Percentiles rank a stretch among this genome's conserved stretches.
Evolutionary conservation across 2,797 vertebrate species (phyloP).

Genomic region (Alcedo quadribrachys): DNA sequence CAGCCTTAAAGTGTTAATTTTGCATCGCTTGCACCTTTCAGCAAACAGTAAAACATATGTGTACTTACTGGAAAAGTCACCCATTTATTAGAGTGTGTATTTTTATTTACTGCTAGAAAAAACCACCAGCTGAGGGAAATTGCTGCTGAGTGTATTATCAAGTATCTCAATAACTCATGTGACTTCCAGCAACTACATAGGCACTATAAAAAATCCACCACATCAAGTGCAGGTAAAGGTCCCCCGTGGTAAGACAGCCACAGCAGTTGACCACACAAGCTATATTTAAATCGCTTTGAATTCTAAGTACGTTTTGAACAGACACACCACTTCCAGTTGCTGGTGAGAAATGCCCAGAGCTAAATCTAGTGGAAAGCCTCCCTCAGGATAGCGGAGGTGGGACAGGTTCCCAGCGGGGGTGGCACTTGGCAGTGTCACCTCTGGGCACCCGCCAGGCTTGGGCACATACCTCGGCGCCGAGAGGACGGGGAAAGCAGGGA

Average conservation of each 20-base stretch:
- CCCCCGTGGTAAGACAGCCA: not conserved
- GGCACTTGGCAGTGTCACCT: not conserved
- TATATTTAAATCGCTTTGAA: conserved; percentile 2
- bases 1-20: conserved; percentile 17
- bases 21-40: conserved; percentile 14
- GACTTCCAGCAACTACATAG: conserved; percentile 14
- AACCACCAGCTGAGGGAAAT: not conserved
- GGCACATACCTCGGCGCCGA: not conserved
- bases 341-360: not conserved
- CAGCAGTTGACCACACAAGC: not conserved
- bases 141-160: not conserved
- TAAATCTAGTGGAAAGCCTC: not conserved
- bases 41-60: conserved; percentile 23
- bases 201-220: not conserved
- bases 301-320: not conserved
- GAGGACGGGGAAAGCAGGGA: too few relatives aligned
- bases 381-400: not conserved
- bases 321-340: not conserved
- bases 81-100: not conserved
- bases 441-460: not conserved
- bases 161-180: not conserved
- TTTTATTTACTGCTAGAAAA: conserved; percentile 26
- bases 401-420: not conserved
- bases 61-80: conserved; percentile 19
- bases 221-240: conserved; percentile 13